Conservation (phyloP, 1,140 invertebrate species). For the Neodiprion virginianus region DNA sequence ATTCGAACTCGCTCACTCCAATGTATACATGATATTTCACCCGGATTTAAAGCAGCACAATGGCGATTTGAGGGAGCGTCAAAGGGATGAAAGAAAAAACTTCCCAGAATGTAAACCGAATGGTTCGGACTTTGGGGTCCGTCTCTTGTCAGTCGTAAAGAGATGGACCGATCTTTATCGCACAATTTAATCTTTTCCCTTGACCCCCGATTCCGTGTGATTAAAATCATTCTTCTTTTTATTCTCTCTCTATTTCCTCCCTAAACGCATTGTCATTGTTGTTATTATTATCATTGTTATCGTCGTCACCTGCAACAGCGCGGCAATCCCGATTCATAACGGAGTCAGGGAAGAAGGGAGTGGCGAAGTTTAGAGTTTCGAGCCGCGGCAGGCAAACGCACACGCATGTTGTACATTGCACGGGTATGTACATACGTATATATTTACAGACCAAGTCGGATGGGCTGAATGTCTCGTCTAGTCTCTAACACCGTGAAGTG, state of each 20-base stretch:
- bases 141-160: no score
- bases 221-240: not conserved
- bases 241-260: no score
- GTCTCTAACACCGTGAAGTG: not conserved
- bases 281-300: not conserved
- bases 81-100: conserved; percentile 2
- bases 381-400: no score
- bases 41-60: not conserved
- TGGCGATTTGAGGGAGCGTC: not conserved
- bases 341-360: not conserved
- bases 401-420: no score
- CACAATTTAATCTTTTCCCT: not conserved
- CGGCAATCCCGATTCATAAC: not conserved
- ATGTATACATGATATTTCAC: not conserved
- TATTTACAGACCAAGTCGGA: not conserved
- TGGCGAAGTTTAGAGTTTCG: no score
- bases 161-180: not conserved
- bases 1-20: not conserved
- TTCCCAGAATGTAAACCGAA: not conserved
- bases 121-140: not conserved
- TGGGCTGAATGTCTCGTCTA: not conserved
- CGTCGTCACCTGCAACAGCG: not conserved
- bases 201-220: not conserved
- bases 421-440: no score
- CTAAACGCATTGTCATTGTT: no score